Percentiles rank a stretch among this genome's conserved stretches.
phyloP scores from a whole-genome alignment of 2,113 vertebrate species.

The Phodopus roborovskii region DNA sequence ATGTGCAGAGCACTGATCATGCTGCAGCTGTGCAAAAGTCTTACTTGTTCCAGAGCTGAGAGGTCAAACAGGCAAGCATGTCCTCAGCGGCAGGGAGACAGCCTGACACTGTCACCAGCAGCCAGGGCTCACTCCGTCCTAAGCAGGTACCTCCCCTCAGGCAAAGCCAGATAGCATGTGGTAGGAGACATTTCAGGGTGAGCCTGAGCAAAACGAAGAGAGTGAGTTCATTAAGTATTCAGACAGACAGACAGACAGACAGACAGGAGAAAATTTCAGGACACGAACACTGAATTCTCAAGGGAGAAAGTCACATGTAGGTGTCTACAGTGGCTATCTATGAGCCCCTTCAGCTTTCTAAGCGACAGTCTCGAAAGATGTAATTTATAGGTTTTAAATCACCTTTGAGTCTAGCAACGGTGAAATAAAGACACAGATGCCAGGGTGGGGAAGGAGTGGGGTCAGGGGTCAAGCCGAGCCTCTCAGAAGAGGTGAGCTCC shows the following conservation, averaged over 20 bases:
- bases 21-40: neutral
- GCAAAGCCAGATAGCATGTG: neutral
- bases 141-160: neutral
- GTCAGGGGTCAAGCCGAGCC: neutral
- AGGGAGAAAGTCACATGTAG: neutral
- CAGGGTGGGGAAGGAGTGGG: neutral
- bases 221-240: neutral
- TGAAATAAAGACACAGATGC: neutral
- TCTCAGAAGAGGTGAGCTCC: neutral
- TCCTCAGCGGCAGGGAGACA: neutral
- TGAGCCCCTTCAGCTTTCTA: neutral
- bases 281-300: neutral
- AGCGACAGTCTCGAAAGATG: neutral
- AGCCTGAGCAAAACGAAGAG: neutral
- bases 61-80: neutral
- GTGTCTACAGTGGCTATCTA: neutral
- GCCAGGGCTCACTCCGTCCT: too few species aligned
- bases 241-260: neutral
- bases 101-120: neutral
- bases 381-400: neutral
- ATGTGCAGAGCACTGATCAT: neutral
- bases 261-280: neutral
- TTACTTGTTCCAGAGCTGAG: neutral
- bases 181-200: neutral
- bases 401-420: too few species aligned